Base-by-base conservation (phyloP, 2,888 invertebrate genomes). In the Elgonia sp. region DNA sequence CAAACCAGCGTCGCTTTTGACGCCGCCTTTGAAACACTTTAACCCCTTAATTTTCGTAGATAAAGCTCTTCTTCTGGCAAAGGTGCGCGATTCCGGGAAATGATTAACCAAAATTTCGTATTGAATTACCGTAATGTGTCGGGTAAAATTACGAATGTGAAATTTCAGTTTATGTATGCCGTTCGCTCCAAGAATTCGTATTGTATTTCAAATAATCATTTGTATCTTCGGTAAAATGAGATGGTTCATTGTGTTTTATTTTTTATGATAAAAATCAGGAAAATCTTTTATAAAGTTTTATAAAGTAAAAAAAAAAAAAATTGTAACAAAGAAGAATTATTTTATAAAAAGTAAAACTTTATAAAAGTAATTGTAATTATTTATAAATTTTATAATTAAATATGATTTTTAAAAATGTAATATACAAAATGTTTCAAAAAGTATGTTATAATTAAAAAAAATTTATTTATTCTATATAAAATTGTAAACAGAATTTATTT, bases 21-120 rank as follows among this genome's bases (percentile, higher is more conserved):
- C 79, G 65, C 37, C 63, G 37, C 73, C 67, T 79, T 63, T 76
- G 5, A 70, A 80, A 75, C 69, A 80, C 79, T 84, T 86, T 63
- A 83, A 86, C 82, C 86, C 83, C 79, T 82, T 86, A 76, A 82
- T 86, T 77, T 86, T 65, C 55, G 50, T 53, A 81, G 76, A 75
- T 67, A 50, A 65, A 85, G 37, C 63, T 50, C 39, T 20, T 39
- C 18, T 16, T 39, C 10, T 14, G 5, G n/a, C n/a, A n/a, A n/a
- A n/a, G 37, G 39, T 63, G n/a, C n/a, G 62, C 42, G 42, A 63
- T 63, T 8, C 42, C 16, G 14, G 40, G 12, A 72, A 50, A 21
- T 21, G 21, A 29, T 42, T 73, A 40, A 69, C 60, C 42, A 57
- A 16, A 70, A 46, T n/a, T 0, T 50, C 69, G 50, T 53, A 70